phyloP scores from a whole-genome alignment of 2,113 vertebrate species.

The Dicrurus megarhynchus region DNA sequence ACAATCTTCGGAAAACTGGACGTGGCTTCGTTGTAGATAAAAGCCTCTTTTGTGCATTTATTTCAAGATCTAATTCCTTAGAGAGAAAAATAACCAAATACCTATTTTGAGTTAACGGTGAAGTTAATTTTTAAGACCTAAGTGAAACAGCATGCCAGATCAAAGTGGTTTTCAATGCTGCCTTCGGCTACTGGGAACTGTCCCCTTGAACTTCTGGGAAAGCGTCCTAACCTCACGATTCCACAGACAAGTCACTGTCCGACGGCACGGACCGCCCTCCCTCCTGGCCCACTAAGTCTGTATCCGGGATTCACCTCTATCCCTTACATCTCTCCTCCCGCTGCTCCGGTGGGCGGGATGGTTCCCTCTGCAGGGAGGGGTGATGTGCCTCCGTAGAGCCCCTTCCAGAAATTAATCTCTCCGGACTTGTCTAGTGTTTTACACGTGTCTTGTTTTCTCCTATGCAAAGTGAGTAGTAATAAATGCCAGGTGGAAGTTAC shows the following conservation, averaged over 20 bases:
- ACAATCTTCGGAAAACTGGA: not conserved
- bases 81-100: not conserved
- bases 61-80: not conserved
- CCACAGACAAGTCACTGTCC: not conserved
- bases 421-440: not conserved
- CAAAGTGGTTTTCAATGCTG: not conserved
- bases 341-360: not conserved
- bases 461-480: not conserved
- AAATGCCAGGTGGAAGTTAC: not conserved
- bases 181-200: not conserved
- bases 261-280: not conserved
- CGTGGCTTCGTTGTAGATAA: not conserved
- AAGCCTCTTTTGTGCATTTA: not conserved
- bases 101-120: not conserved
- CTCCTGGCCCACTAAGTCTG: too few relatives aligned
- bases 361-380: not conserved
- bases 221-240: not conserved
- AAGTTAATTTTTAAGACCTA: not conserved
- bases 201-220: not conserved
- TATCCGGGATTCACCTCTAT: not conserved
- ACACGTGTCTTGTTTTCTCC: not conserved
- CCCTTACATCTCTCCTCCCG: not conserved
- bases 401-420: not conserved
- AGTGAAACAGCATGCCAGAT: not conserved
- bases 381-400: not conserved